phyloP scores from a whole-genome alignment of 92 coral and sea anemone genomes.

The Palythoa caribaeorum region DNA sequence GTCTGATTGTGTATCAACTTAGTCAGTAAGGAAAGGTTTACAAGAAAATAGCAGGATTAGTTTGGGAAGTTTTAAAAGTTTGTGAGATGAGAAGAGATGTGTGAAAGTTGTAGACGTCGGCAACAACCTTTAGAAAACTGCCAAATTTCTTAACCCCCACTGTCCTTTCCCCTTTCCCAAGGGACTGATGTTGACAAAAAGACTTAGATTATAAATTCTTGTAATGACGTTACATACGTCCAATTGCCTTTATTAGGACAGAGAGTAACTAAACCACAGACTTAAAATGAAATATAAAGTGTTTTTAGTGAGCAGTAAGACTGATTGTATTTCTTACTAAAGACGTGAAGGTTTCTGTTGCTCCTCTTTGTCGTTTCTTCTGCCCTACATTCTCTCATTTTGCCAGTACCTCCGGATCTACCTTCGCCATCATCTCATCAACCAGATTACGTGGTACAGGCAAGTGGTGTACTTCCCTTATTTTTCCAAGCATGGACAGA shows the following conservation, averaged over 20 bases:
- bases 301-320: slow-evolving; percentile 8
- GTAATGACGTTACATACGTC: background rate
- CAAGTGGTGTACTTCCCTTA: too few species aligned
- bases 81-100: background rate
- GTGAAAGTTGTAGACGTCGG: background rate
- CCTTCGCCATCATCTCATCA: too few species aligned
- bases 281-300: slow-evolving; percentile 10
- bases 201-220: background rate
- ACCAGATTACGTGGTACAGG: too few species aligned
- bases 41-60: slow-evolving; percentile 5
- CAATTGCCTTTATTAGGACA: slow-evolving; percentile 10
- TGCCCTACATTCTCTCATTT: slow-evolving; percentile 45
- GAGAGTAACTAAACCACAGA: background rate
- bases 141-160: background rate
- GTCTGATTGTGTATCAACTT: slow-evolving; percentile 8
- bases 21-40: slow-evolving; percentile 5
- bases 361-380: slow-evolving; percentile 52
- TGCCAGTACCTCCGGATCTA: background rate
- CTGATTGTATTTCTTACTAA: slow-evolving; percentile 50
- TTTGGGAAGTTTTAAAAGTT: background rate
- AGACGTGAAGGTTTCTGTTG: slow-evolving; percentile 55
- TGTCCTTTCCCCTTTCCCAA: background rate
- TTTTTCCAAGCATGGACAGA: too few species aligned
- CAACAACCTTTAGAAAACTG: background rate
- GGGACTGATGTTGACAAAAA: background rate